These are phyloP conservation scores for Hydrozoanthus gracilis DNA, from an alignment of 92 coral and sea anemone genomes.

Conservation along the genomic window DNA sequence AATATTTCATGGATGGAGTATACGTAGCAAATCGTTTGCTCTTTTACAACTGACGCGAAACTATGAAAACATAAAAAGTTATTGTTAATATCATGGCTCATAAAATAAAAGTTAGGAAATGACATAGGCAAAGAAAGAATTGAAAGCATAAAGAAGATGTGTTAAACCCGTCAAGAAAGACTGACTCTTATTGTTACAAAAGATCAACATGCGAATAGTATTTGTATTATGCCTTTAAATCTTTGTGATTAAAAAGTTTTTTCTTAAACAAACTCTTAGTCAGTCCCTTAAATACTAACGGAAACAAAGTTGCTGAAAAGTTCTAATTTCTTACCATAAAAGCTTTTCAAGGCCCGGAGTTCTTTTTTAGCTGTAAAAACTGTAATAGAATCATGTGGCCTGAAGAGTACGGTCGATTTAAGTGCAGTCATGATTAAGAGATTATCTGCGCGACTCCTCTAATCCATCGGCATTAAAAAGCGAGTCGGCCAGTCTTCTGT, in stretches of 20 bases:
- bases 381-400: background rate
- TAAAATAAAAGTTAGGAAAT: constrained; percentile 13
- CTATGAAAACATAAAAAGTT: background rate
- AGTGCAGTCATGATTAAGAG: constrained; percentile 32
- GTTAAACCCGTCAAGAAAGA: constrained; percentile 36
- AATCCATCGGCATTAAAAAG: constrained; percentile 37
- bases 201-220: constrained; percentile 27
- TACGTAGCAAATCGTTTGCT: background rate
- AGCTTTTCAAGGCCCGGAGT: background rate
- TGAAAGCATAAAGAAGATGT: constrained; percentile 17
- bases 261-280: constrained; percentile 19
- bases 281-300: background rate
- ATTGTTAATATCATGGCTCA: background rate
- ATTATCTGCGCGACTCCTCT: constrained; percentile 29
- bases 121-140: constrained; percentile 21
- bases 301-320: background rate
- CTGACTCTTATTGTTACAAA: constrained; percentile 28
- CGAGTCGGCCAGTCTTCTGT: background rate
- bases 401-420: background rate
- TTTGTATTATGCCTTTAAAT: constrained; percentile 20
- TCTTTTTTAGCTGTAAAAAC: background rate
- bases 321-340: background rate
- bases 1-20: no score
- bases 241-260: constrained; percentile 39
- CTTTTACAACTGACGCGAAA: background rate